Base-by-base conservation (phyloP, 2,888 invertebrate genomes). In the Catotricha subobsoleta region DNA sequence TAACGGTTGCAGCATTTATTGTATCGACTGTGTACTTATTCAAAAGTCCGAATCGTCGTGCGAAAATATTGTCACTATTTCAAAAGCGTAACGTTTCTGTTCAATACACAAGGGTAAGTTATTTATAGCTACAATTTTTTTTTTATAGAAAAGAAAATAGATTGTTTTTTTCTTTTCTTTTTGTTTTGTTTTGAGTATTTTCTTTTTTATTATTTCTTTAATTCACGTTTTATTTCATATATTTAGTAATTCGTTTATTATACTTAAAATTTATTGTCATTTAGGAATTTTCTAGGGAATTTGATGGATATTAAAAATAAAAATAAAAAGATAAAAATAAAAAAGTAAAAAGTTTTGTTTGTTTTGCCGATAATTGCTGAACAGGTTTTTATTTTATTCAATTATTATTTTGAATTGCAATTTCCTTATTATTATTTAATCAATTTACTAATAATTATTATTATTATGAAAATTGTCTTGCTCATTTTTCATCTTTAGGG, bases 51-150 rank as follows among this genome's bases (percentile, higher is more conserved):
- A 13, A 33, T 3, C 40, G 34, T 13, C 40, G 40, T 7, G 12
- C 30, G 16, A 30, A 18, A 12, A 25, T 40, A 10, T 21, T 25
- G 18, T 18, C 33, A 6, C 21, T 40, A n/a, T 40, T 40, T 34
- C 20, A 34, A 2, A 13, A 25, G 7, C 31, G 40, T 19, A 33
- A 25, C 15, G 41, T 29, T 9, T 23, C 29, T 10, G 41, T 41
- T 16, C 41, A 36, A 27, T 41, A 41, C 30, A 30, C 41, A 36
- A 27, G 41, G 15, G 41, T 41, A 37, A 35, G 41, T 41, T 8
- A 25, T 10, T 10, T 8, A 25, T 25, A 25, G 25, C 25, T 10
- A 25, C 25, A 25, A 6, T 25, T 25, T 6, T 8, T 25, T 25
- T 10, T 8, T 25, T 8, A 25, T 25, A 25, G 10, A 25, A 8